Evolutionary conservation across 2,888 invertebrate genomes (phyloP), one percentile per base, ranked within the genome.

Genomic region (Volucella inflata): DNA sequence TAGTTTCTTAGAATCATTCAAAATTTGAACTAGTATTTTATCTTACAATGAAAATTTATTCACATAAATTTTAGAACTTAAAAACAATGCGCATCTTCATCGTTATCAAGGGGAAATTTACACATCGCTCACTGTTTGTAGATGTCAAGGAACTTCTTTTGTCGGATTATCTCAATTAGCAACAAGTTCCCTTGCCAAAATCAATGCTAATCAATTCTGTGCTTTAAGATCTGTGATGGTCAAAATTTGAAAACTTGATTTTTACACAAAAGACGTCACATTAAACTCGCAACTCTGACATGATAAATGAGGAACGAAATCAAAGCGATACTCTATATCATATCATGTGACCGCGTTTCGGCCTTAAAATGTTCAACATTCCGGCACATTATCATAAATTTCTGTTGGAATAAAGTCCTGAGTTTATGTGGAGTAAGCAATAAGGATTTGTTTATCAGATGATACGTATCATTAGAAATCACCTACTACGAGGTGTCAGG

Each of bases 141-240:
- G 60, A 38, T 77, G 70, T 68, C 79, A 80, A 74, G 55, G 67
- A 80, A 78, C 78, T 71, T 59, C 21, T 44, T 55, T 48, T 36
- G 3, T 11, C 53, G 55, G 55, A 64, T 71, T 59, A 44, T 71
- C 17, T 64, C 48, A 65, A 71, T 78, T 57, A 70, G 67, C 59
- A 59, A 72, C 9, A 72, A 60, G 30, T 10, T 30, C 16, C 21
- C 38, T 36, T 57, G 4, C 38, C 17, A 62, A 77, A 70, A 68
- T 53, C 76, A 53, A 77, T 70, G 60, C 60, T 76, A 59, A 76
- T 59, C 42, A 77, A 70, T 46, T 77, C 62, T 9, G 30, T 30
- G 40, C 12, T 57, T 38, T 11, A 48, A 17, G 9, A 14, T 53
- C 4, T 38, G n/a, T n/a, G 1, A 17, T 17, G 38, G 50, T 48